Conservation (phyloP, 2,888 invertebrate genomes). For the Autographa gamma region DNA sequence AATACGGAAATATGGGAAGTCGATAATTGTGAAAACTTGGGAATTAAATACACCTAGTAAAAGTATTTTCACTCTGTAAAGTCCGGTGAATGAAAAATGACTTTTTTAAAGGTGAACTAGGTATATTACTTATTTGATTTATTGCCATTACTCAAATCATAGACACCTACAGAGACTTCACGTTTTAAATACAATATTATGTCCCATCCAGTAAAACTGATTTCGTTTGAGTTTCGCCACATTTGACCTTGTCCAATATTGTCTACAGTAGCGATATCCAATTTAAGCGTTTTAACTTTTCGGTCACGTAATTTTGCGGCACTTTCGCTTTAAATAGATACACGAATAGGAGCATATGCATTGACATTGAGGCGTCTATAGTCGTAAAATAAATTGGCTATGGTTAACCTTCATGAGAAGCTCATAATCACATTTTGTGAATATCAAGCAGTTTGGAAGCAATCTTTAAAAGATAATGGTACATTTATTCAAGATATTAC, state of each 20-base stretch:
- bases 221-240: constrained; percentile 65
- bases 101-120: too few relatives aligned
- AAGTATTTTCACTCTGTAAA: too few relatives aligned
- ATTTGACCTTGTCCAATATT: constrained; percentile 75
- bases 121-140: too few relatives aligned
- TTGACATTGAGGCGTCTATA: constrained; percentile 70
- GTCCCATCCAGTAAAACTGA: constrained; percentile 62
- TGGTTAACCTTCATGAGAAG: constrained; percentile 41
- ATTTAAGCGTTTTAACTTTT: constrained; percentile 65
- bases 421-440: constrained; percentile 43
- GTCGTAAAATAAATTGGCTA: constrained; percentile 34
- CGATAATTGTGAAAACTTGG: background rate
- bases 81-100: too few relatives aligned
- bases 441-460: constrained; percentile 45
- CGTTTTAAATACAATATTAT: constrained; percentile 23
- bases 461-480: constrained; percentile 49
- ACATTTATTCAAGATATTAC: constrained; percentile 28
- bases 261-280: constrained; percentile 61
- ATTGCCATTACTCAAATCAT: background rate
- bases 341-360: constrained; percentile 64
- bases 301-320: constrained; percentile 75
- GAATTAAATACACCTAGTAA: too few relatives aligned
- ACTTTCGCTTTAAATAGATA: constrained; percentile 71
- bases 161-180: background rate
- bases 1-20: constrained; percentile 19